Conservation (phyloP, 2,797 vertebrate species). For the Aulostomus chinensis region DNA sequence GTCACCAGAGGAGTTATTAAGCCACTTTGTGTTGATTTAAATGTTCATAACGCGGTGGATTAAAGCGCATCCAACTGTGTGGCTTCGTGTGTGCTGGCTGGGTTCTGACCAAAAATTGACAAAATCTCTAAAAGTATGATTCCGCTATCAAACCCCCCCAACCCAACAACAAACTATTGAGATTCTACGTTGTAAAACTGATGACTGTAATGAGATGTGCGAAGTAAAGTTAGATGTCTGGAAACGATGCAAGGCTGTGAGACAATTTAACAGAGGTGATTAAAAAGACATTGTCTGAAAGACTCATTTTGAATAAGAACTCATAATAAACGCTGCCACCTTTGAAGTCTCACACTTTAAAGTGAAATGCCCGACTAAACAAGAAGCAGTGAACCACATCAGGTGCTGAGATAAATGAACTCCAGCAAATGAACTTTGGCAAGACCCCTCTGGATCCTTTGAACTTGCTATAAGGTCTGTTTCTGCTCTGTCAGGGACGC, state of each 20-base stretch:
- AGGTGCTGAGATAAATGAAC: constrained; percentile 73
- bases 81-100: constrained; percentile 25
- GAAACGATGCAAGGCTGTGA: no score
- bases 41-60: constrained; percentile 68
- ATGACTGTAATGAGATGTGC: no score
- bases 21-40: constrained; percentile 76
- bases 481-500: constrained; percentile 68
- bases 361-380: constrained; percentile 49
- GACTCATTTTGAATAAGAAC: constrained; percentile 30
- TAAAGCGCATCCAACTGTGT: constrained; percentile 54
- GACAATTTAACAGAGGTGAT: no score
- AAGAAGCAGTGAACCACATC: constrained; percentile 61
- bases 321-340: constrained; percentile 32
- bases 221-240: no score
- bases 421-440: constrained; percentile 71
- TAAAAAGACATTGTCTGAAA: constrained; percentile 1
- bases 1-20: constrained; percentile 76
- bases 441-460: constrained; percentile 72
- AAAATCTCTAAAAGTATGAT: not conserved
- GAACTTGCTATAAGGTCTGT: constrained; percentile 76
- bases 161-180: no score
- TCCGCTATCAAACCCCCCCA: not conserved
- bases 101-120: constrained; percentile 8
- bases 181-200: no score
- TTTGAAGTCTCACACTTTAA: constrained; percentile 68